phyloP scores from a whole-genome alignment of 2,888 invertebrate genomes.

The Epirrita christyi region DNA sequence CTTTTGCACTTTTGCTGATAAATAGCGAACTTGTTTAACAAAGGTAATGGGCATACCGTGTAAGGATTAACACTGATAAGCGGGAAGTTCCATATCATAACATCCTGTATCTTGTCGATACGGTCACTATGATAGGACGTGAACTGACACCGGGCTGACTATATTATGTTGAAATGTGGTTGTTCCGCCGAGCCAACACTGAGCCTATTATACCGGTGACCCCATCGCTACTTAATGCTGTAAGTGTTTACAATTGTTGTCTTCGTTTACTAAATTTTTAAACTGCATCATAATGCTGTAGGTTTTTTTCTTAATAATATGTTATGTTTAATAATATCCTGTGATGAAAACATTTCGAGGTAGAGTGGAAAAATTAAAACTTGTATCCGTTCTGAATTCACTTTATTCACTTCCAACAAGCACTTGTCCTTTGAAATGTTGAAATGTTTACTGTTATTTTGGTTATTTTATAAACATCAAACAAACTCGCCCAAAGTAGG shows the following conservation, averaged over 20 bases:
- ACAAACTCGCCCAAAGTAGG: too few species aligned
- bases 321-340: too few species aligned
- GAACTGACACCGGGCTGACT: slow-evolving; percentile 16
- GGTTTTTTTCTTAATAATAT: too few species aligned
- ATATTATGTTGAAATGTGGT: slow-evolving; percentile 55
- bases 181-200: slow-evolving; percentile 65
- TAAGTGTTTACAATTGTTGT: slow-evolving; percentile 38
- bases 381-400: too few species aligned
- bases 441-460: too few species aligned
- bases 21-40: slow-evolving; percentile 49
- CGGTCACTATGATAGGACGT: slow-evolving; percentile 35
- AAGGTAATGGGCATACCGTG: slow-evolving; percentile 62
- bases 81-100: slow-evolving; percentile 28
- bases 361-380: too few species aligned
- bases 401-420: too few species aligned
- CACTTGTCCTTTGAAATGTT: too few species aligned
- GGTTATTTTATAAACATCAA: too few species aligned
- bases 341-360: too few species aligned
- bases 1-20: too few species aligned
- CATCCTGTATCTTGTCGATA: slow-evolving; percentile 25
- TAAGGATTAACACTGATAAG: slow-evolving; percentile 54
- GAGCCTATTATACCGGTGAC: slow-evolving; percentile 54
- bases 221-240: slow-evolving; percentile 49
- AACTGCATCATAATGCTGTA: not conserved
- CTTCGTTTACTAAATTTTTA: not conserved